Percentiles rank a stretch among this genome's conserved stretches.
These are phyloP conservation scores for Oreochromis tanganicae DNA, from an alignment of 2,113 vertebrate species.

Conservation along the genomic window DNA sequence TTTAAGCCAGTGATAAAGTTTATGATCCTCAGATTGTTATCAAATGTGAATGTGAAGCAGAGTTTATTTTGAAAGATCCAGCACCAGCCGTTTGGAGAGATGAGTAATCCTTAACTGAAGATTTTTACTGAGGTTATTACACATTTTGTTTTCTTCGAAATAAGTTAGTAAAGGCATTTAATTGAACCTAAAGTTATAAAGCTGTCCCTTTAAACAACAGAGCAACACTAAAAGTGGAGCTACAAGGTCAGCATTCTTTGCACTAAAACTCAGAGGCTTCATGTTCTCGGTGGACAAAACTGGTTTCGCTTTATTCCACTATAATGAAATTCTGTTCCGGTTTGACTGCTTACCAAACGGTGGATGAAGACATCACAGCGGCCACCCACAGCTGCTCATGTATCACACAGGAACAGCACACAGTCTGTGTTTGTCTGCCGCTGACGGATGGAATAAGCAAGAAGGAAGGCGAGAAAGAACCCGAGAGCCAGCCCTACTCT, in stretches of 20 bases:
- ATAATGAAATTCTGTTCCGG: constrained; percentile 18
- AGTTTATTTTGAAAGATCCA: background rate
- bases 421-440: background rate
- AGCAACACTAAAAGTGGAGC: background rate
- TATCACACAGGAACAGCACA: background rate
- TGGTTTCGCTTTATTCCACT: constrained; percentile 10
- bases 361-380: background rate
- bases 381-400: constrained; percentile 31
- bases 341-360: constrained; percentile 27
- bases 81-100: background rate
- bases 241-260: background rate
- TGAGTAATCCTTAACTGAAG: background rate
- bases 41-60: background rate
- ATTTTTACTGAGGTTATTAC: background rate
- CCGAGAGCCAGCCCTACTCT: background rate
- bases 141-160: background rate
- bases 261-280: background rate
- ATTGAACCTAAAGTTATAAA: background rate
- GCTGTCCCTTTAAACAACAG: background rate
- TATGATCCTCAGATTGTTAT: background rate
- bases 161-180: background rate
- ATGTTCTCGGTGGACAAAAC: background rate
- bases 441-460: constrained; percentile 11
- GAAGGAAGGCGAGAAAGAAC: background rate
- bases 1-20: background rate